phyloP scores from a whole-genome alignment of 2,888 invertebrate species.

The Crossocerus cetratus region DNA sequence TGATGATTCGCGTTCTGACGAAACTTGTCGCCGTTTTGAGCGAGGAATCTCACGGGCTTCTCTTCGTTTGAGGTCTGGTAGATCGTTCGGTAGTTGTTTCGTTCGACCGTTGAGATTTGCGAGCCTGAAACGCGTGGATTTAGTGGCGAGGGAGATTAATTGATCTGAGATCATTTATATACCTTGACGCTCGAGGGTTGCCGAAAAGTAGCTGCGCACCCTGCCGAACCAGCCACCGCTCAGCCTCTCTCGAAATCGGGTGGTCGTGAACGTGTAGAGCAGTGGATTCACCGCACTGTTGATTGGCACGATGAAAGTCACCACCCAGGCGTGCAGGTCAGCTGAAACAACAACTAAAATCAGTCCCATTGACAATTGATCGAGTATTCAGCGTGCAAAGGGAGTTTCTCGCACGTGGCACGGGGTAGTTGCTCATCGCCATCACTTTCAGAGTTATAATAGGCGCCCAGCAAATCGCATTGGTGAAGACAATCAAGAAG shows the following conservation, averaged over 20 bases:
- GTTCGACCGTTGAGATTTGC: too few relatives aligned
- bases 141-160: too few relatives aligned
- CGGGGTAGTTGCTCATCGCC: conserved; percentile 77
- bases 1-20: too few relatives aligned
- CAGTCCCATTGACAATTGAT: not conserved
- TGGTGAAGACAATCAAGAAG: conserved; percentile 84
- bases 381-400: not conserved
- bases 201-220: conserved; percentile 57
- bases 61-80: too few relatives aligned
- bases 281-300: conserved; percentile 84
- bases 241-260: conserved; percentile 81
- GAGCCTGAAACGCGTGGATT: too few relatives aligned
- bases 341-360: conserved; percentile 72
- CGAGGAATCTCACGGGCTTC: too few relatives aligned
- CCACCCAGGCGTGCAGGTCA: conserved; percentile 82
- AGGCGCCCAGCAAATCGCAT: conserved; percentile 85
- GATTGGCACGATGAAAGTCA: conserved; percentile 83
- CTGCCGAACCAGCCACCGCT: conserved; percentile 66
- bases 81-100: too few relatives aligned
- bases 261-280: conserved; percentile 84
- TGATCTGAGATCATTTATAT: too few relatives aligned
- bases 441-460: conserved; percentile 82
- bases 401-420: conserved; percentile 75
- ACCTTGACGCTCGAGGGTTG: conserved; percentile 61
- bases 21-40: too few relatives aligned